phyloP scores from a whole-genome alignment of 1,140 invertebrate species.

The Caenorhabditis tropicalis region DNA sequence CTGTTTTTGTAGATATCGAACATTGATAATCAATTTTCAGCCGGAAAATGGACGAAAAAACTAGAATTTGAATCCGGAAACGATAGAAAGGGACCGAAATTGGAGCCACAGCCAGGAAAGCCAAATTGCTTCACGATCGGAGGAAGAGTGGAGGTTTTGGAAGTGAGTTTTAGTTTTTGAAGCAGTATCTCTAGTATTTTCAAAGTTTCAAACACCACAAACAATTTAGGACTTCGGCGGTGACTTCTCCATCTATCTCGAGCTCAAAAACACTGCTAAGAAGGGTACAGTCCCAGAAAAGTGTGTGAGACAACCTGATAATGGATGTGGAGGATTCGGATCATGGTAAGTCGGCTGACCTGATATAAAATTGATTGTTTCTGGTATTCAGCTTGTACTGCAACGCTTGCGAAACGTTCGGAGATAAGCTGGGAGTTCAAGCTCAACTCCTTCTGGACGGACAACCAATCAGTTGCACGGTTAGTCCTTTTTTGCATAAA shows the following conservation, averaged over 20 bases:
- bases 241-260: slow-evolving; percentile 71
- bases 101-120: slow-evolving; percentile 53
- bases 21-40: slow-evolving; percentile 54
- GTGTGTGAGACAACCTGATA: slow-evolving; percentile 65
- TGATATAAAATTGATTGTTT: background rate
- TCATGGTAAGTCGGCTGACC: slow-evolving; percentile 60
- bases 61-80: slow-evolving; percentile 70
- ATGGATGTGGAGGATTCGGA: slow-evolving; percentile 71
- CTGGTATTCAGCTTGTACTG: slow-evolving; percentile 71
- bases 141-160: slow-evolving; percentile 64
- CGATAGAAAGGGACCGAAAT: slow-evolving; percentile 64
- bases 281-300: slow-evolving; percentile 69
- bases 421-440: slow-evolving; percentile 62
- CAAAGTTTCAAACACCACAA: too few relatives aligned
- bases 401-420: slow-evolving; percentile 69
- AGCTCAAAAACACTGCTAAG: slow-evolving; percentile 65
- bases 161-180: slow-evolving; percentile 1
- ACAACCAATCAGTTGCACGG: slow-evolving; percentile 66
- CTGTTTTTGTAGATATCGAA: background rate
- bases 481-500: background rate
- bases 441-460: slow-evolving; percentile 70
- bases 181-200: too few relatives aligned
- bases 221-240: slow-evolving; percentile 68
- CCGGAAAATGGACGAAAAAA: slow-evolving; percentile 67
- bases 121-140: slow-evolving; percentile 67